phyloP scores from a whole-genome alignment of 2,888 invertebrate genomes.

The Latheticus oryzae region DNA sequence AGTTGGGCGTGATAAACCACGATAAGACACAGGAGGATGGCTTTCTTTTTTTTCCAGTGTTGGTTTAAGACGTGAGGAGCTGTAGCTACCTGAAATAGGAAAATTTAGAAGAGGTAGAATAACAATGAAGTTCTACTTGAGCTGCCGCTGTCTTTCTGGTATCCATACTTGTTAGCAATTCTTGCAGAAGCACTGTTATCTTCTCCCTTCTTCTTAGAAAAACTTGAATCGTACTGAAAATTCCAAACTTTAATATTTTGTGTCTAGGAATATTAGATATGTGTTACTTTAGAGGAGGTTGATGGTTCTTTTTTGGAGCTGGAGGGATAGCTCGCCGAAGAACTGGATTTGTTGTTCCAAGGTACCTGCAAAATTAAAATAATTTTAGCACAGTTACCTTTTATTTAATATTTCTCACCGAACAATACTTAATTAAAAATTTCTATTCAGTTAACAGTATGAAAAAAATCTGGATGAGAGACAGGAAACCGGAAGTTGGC shows the following conservation, averaged over 20 bases:
- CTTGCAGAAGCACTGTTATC: conserved; percentile 54
- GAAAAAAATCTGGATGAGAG: no score
- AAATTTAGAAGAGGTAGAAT: conserved; percentile 30
- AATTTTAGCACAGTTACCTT: no score
- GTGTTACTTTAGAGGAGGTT: conserved; percentile 43
- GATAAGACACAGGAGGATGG: conserved; percentile 67
- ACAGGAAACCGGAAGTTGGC: no score
- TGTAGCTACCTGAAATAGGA: conserved; percentile 41
- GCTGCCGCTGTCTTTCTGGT: conserved; percentile 54
- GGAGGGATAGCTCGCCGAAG: conserved; percentile 21
- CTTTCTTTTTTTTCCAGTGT: conserved; percentile 62
- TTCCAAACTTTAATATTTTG: no score
- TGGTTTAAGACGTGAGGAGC: conserved; percentile 49
- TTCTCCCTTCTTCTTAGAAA: conserved; percentile 56
- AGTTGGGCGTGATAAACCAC: conserved; percentile 59
- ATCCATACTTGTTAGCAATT: conserved; percentile 57
- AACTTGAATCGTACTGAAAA: conserved; percentile 60
- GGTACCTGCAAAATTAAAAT: conserved; percentile 25
- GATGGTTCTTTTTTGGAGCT: conserved; percentile 43
- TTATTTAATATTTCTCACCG: no score
- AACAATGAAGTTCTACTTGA: conserved; percentile 44
- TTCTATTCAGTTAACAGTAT: no score
- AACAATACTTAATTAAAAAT: no score
- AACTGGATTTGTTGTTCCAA: conserved; percentile 30
- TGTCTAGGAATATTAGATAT: no score